Evolutionary conservation across 2,797 vertebrate species (phyloP).

Genomic region (Orestias chungarensis): DNA sequence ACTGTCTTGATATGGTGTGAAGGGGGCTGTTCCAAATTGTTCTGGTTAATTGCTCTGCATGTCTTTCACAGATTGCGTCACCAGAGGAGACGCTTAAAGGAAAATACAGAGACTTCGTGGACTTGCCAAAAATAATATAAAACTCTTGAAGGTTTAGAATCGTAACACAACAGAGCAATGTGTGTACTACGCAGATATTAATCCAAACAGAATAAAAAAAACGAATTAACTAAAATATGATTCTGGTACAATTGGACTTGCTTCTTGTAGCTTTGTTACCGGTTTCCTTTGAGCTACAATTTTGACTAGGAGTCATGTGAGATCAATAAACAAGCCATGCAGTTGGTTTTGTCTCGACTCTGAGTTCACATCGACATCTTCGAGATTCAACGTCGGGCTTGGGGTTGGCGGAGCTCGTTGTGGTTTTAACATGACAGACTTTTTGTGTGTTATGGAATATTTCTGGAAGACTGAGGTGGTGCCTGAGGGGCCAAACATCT

Average conservation of each 20-base stretch:
- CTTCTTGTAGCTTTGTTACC: conserved; percentile 62
- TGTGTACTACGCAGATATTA: neutral
- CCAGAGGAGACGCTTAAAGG: neutral
- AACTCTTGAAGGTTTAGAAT: neutral
- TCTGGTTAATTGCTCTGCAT: neutral
- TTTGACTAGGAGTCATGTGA: conserved; percentile 28
- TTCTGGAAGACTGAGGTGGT: conserved; percentile 75
- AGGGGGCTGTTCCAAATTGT: neutral
- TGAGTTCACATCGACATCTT: conserved; percentile 1
- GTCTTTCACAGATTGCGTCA: neutral
- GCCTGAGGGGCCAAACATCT: conserved; percentile 58
- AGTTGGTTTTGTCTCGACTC: conserved; percentile 10
- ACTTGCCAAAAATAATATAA: too few species aligned
- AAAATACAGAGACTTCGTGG: too few species aligned
- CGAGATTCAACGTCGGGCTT: neutral
- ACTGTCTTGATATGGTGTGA: neutral
- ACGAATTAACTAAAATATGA: neutral
- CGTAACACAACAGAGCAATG: too few species aligned
- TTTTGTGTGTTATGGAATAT: conserved; percentile 22
- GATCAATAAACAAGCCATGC: conserved; percentile 66
- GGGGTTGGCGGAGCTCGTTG: neutral
- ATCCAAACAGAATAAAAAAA: too few species aligned
- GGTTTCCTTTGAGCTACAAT: conserved; percentile 13
- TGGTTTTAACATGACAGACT: neutral
- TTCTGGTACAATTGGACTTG: neutral